Base-by-base conservation (phyloP, 2,113 vertebrate genomes). In the Hippocampus zosterae region DNA sequence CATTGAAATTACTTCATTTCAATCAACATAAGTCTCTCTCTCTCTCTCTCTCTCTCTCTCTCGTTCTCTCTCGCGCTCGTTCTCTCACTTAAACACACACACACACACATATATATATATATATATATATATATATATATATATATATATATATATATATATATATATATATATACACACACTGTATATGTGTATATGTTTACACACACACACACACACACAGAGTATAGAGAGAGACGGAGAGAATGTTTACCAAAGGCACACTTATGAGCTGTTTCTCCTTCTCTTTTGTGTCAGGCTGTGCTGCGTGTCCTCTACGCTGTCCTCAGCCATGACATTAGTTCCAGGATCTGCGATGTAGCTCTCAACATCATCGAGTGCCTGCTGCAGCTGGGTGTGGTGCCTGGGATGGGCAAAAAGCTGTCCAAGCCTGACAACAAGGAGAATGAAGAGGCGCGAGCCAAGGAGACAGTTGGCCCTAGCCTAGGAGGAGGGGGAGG, bases 251-350 rank as follows among this genome's bases (percentile, higher is more conserved):
- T 33, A 37, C 33, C 11, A 23, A 27, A 57, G 13, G 12, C 27
- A 12, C 25, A 25, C 56, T 59, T 15, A 7, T 60, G 57, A 60
- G 27, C 25, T 33, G 27, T 29, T 33, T 15, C 27, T 33, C 55
- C 25, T 57, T 61, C 64, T 57, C 50, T 72, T 65, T 40, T 46
- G 3, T 70, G 29, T 11, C 83, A 99, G 98, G 95, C 97, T 44
- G 91, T 99, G 53, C 84, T 98, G 77, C 95, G 96, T 65, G 97
- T 97, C 19, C 93, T 99, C 66, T 97, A 96, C 52, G 92, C 97
- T n/a, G 95, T 99, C 37, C 92, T 99, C 70, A 96, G 94, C 74
- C 95, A 97, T 8, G 98, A 99, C 82, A 98, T 98, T 88, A 98
- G 95, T 83, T 99, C 98, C 53, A 93, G 98, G 16, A 95, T 99